phyloP scores from a whole-genome alignment of 2,888 invertebrate genomes.

The Tupiocoris notatus region DNA sequence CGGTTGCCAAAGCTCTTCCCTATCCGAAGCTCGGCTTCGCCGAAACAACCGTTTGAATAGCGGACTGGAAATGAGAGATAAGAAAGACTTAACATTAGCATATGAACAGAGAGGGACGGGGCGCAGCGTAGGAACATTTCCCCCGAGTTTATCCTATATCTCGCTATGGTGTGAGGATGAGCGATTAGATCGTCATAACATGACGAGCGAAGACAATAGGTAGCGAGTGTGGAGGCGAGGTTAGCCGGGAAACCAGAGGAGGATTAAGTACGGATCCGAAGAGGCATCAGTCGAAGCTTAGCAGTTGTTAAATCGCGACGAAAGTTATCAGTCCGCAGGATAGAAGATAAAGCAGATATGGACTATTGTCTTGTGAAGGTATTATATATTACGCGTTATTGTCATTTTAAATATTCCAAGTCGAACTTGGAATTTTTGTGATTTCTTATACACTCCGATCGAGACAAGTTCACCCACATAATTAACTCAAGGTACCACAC shows the following conservation, averaged over 20 bases:
- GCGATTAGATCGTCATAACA: slow-evolving; percentile 38
- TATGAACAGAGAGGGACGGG: slow-evolving; percentile 27
- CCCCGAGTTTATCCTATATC: not conserved
- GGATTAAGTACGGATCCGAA: not conserved
- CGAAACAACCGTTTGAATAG: slow-evolving; percentile 27
- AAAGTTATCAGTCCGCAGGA: too few relatives aligned
- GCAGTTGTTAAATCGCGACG: too few relatives aligned
- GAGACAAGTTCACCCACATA: too few relatives aligned
- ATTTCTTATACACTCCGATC: too few relatives aligned
- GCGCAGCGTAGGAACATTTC: not conserved
- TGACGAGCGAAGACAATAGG: slow-evolving; percentile 28
- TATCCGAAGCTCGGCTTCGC: too few relatives aligned
- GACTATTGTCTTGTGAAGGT: too few relatives aligned
- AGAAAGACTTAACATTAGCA: slow-evolving; percentile 42
- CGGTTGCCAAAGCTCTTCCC: not conserved
- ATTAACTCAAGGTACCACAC: too few relatives aligned
- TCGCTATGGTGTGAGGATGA: not conserved
- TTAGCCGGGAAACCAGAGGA: not conserved
- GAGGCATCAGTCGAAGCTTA: too few relatives aligned
- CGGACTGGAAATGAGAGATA: slow-evolving; percentile 39
- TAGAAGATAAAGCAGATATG: too few relatives aligned
- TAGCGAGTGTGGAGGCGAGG: not conserved
- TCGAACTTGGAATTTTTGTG: too few relatives aligned
- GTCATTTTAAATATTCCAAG: too few relatives aligned
- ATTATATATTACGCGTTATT: too few relatives aligned